Percentiles rank a stretch among this genome's conserved stretches.
phyloP scores from a whole-genome alignment of 2,797 vertebrate species.

The Manis javanica region DNA sequence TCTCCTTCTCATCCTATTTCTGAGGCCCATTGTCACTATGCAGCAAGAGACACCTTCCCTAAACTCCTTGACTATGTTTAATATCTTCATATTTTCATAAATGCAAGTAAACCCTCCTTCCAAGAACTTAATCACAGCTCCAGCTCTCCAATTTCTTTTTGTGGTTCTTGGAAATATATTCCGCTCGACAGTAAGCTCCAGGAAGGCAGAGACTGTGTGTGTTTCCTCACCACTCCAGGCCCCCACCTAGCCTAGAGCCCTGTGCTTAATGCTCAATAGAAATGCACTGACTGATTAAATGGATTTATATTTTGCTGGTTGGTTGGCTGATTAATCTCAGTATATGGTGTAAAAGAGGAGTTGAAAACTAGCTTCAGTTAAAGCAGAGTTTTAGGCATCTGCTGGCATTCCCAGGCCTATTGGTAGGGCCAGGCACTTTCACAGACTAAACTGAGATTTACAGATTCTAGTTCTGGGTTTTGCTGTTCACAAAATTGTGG shows the following conservation, averaged over 20 bases:
- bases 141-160: background rate
- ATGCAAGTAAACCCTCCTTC: background rate
- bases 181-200: background rate
- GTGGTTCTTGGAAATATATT: background rate
- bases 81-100: background rate
- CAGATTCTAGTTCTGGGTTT: background rate
- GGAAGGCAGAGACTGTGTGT: background rate
- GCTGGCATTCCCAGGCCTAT: background rate
- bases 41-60: background rate
- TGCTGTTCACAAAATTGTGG: background rate
- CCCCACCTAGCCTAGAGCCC: background rate
- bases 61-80: background rate
- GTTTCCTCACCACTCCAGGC: background rate
- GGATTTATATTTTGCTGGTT: background rate
- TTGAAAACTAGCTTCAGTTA: background rate
- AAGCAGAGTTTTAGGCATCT: background rate
- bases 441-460: background rate
- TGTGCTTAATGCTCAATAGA: background rate
- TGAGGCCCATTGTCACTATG: background rate
- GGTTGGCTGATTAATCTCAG: background rate
- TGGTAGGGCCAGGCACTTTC: background rate
- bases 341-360: background rate
- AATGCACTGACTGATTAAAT: background rate
- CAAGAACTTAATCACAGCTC: background rate
- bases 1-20: background rate